phyloP scores from a whole-genome alignment of 2,888 invertebrate species.

The Liopterus haemorrhoidalis region DNA sequence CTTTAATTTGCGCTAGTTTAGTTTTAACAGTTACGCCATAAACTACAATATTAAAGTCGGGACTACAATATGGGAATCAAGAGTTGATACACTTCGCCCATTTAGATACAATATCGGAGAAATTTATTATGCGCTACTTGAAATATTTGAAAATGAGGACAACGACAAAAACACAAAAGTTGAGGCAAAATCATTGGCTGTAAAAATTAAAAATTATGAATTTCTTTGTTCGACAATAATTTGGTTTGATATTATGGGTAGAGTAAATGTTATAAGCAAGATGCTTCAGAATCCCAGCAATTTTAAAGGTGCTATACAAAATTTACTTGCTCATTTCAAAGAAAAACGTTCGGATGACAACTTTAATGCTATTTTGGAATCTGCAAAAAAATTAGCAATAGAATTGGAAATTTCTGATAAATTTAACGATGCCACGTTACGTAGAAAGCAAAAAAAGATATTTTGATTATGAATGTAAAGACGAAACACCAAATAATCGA shows the following conservation, averaged over 20 bases:
- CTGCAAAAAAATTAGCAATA: conserved; percentile 16
- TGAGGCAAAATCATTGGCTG: conserved; percentile 2
- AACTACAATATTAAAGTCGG: no score
- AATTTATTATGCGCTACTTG: conserved; percentile 1
- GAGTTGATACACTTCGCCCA: neutral
- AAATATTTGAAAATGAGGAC: conserved; percentile 5
- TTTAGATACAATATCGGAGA: conserved; percentile 2
- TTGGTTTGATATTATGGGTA: conserved; percentile 18
- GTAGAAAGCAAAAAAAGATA: conserved; percentile 9
- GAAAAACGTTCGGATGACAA: conserved; percentile 16
- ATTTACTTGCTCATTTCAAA: conserved; percentile 15
- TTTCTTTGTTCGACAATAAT: no score
- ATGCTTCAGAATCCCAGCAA: conserved; percentile 12
- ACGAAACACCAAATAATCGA: conserved; percentile 18
- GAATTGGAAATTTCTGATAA: conserved; percentile 10
- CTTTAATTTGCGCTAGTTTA: no score
- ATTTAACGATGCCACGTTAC: conserved; percentile 11
- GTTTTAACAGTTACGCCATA: no score
- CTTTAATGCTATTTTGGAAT: conserved; percentile 16
- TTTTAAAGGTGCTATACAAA: conserved; percentile 5
- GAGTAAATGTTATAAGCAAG: conserved; percentile 22
- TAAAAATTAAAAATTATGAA: conserved; percentile 8
- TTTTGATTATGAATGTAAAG: conserved; percentile 18
- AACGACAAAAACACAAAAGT: conserved; percentile 1
- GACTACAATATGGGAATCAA: conserved; percentile 8